These are phyloP conservation scores for Resseliella maxima DNA, from an alignment of 2,888 invertebrate genomes.

Conservation along the genomic window DNA sequence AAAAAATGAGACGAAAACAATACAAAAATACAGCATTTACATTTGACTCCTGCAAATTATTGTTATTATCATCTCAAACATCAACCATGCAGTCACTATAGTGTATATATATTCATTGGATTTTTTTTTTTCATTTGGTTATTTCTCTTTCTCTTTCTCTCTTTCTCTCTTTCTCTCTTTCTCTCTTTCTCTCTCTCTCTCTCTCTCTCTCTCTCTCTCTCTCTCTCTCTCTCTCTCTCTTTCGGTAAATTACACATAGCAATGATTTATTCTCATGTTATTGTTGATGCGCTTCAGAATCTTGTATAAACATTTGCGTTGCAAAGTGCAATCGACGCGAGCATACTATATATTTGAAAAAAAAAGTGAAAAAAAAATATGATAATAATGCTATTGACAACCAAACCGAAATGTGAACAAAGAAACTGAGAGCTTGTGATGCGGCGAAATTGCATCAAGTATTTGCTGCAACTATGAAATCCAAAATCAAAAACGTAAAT, in stretches of 20 bases:
- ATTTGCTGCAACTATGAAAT: no score
- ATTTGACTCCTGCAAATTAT: slow-evolving; percentile 29
- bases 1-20: neutral
- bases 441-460: no score
- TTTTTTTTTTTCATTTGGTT: neutral
- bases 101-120: neutral
- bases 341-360: neutral
- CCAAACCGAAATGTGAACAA: neutral
- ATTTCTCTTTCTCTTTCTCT: no score
- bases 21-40: neutral
- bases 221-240: no score
- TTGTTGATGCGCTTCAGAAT: slow-evolving; percentile 32
- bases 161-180: no score
- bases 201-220: no score
- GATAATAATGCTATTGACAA: no score
- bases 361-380: neutral
- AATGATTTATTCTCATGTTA: neutral
- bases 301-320: neutral
- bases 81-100: neutral
- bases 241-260: neutral
- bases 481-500: neutral
- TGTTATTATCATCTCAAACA: neutral
- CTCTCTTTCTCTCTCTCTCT: no score
- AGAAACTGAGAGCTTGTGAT: neutral
- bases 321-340: neutral